phyloP scores from a whole-genome alignment of 2,113 vertebrate species.

The Sigmodon hispidus region DNA sequence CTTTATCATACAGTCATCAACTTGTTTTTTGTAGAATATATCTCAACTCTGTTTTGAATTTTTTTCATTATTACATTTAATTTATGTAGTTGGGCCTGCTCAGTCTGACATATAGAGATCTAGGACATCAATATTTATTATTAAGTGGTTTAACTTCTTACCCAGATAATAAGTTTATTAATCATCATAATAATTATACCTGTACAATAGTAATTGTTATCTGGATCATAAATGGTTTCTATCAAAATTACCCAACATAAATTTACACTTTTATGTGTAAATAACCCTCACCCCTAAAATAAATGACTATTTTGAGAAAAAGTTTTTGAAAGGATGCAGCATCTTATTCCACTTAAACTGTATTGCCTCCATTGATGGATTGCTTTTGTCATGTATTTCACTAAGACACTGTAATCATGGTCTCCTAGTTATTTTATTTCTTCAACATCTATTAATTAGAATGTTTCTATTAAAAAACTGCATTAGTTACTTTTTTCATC shows the following conservation, averaged over 20 bases:
- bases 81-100: not conserved
- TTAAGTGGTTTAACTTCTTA: not conserved
- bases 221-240: too few species aligned
- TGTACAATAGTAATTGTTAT: too few species aligned
- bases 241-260: not conserved
- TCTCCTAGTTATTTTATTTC: not conserved
- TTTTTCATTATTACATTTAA: not conserved
- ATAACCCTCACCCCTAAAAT: not conserved
- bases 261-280: not conserved
- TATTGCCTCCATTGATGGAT: not conserved
- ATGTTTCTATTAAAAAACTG: not conserved
- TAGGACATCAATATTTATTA: not conserved
- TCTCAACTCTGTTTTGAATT: not conserved
- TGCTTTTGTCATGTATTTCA: not conserved
- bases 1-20: not conserved
- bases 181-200: too few species aligned
- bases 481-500: not conserved
- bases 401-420: not conserved
- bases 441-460: not conserved
- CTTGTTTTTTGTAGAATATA: not conserved
- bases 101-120: not conserved
- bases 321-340: not conserved
- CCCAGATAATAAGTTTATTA: too few species aligned
- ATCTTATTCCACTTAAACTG: conserved; percentile 4
- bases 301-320: not conserved